Base-by-base conservation (phyloP, 1,140 invertebrate species). In the Caligus rogercresseyi region DNA sequence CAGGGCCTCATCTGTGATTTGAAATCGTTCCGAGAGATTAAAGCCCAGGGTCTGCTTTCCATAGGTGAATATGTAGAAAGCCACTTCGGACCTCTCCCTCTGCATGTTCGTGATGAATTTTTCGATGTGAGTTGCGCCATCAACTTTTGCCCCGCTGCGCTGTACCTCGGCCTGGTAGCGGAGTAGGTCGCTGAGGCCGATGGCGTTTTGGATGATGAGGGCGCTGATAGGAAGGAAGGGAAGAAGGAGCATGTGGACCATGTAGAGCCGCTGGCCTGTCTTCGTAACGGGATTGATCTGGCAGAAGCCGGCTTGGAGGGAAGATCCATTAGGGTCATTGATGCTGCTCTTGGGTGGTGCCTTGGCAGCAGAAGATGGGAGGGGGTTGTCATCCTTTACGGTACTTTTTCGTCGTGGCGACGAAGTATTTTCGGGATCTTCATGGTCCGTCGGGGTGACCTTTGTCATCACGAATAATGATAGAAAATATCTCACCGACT, bases 141-240 rank as follows among this genome's bases (percentile, higher is more conserved):
- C 53, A n/a, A 54, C 53, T 21, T 54, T 54, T 3, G 53, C 53
- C 11, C 53, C 53, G 11, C 15, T 54, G 14, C 53, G 3, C 21
- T 54, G 14, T 3, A 54, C 53, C 21, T 54, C 53, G 11, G 19
- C 53, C 31, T 67, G 66, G 59, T 67, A 67, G 2, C 61, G 57
- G 24, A 67, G 58, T 24, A 67, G 61, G 15, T 52, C 54, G 21
- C 64, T 63, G 62, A 67, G 63, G 43, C 61, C 25, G 16, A 63
- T 62, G n/a, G 61, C 63, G 56, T 67, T 67, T 43, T 67, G 66
- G 14, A 67, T 54, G 19, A 68, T 59, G 3, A 68, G 56, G 16
- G 57, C 64, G 13, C 61, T 55, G 20, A 68, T 67, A n/a, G 67
- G 67, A 1, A 68, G 52, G 18, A 68, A 65, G 3, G 67, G 67